Evolutionary conservation across 1,140 invertebrate species (phyloP), one percentile per base, ranked within the genome.

Genomic region (Cyrtorhinus lividipennis): DNA sequence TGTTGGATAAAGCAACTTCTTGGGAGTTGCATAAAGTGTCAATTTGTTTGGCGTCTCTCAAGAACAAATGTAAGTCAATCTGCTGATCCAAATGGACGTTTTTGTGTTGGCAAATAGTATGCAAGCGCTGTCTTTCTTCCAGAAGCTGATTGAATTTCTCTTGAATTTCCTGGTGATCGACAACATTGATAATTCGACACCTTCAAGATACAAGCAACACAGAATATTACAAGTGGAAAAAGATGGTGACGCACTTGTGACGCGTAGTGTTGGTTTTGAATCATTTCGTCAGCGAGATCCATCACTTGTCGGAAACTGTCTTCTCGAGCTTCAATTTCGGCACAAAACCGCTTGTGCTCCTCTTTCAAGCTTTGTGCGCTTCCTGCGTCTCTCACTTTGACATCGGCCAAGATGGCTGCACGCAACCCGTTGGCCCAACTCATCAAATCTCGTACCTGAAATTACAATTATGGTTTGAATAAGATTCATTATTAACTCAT

Each of bases 241-340:
- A n/a, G n/a, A n/a, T n/a, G 5, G 5, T 38, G 10, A 53, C 67
- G 69, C 73, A 78, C 77, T 68, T 73, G 65, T 3, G 81, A 80
- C 2, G 88, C 87, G 73, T 90, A 90, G 72, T 98, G 94, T n/a
- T 82, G 82, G 0, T 83, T 85, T 69, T 86, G 82, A 18, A 95
- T 83, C 83, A 98, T 90, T 5, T 82, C 81, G 63, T 90, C 80
- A 2, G 92, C 93, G 18, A 85, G 76, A 65, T 88, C 83, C 15
- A 90, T 82, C 0, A 92, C 84, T 22, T 79, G 78, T 25, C 83
- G 76, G 74, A 97, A 97, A 67, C 82, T 87, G 61, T 87, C 86
- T 73, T 97, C 91, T 24, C 94, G 75, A 0, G 94, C 90, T 73
- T 98, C 93, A 62, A 98, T 94, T 77, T 98, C 95, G 1, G 88